Evolutionary conservation across 2,888 invertebrate genomes (phyloP).

Genomic region (Meta bourneti): DNA sequence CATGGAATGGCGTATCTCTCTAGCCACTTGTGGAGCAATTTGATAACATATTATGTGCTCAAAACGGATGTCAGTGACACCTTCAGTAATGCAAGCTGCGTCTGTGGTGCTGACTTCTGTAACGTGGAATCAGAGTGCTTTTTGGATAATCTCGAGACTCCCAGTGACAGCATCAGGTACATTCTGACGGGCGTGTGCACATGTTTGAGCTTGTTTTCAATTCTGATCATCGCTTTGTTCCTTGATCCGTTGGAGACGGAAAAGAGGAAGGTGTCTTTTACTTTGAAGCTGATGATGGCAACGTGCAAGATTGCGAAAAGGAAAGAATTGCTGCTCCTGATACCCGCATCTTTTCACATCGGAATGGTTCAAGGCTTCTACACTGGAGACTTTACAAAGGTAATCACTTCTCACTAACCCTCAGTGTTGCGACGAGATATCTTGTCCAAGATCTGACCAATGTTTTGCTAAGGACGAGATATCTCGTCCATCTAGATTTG

Average conservation of each 20-base stretch:
- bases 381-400: slow-evolving; percentile 86
- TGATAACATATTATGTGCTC: slow-evolving; percentile 88
- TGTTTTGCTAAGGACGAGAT: too few species aligned
- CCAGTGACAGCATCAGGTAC: slow-evolving; percentile 91
- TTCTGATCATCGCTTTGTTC: slow-evolving; percentile 91
- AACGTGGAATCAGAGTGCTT: slow-evolving; percentile 43
- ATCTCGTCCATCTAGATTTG: too few species aligned
- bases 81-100: background rate
- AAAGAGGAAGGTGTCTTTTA: background rate
- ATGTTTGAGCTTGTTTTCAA: slow-evolving; percentile 91
- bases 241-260: slow-evolving; percentile 90
- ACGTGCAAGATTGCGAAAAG: slow-evolving; percentile 94
- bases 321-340: slow-evolving; percentile 93
- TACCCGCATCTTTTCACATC: slow-evolving; percentile 97
- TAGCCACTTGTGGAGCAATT: slow-evolving; percentile 96
- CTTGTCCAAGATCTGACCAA: too few species aligned
- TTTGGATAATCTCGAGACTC: slow-evolving; percentile 87
- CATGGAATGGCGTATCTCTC: slow-evolving; percentile 99
- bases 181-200: slow-evolving; percentile 94
- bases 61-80: background rate
- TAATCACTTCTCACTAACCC: slow-evolving; percentile 76
- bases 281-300: slow-evolving; percentile 86
- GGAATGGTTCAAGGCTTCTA: slow-evolving; percentile 99
- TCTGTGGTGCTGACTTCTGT: slow-evolving; percentile 60
- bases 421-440: background rate